Base-by-base conservation (phyloP, 2,888 invertebrate genomes). In the Imbricaverruca yamaguchii region DNA sequence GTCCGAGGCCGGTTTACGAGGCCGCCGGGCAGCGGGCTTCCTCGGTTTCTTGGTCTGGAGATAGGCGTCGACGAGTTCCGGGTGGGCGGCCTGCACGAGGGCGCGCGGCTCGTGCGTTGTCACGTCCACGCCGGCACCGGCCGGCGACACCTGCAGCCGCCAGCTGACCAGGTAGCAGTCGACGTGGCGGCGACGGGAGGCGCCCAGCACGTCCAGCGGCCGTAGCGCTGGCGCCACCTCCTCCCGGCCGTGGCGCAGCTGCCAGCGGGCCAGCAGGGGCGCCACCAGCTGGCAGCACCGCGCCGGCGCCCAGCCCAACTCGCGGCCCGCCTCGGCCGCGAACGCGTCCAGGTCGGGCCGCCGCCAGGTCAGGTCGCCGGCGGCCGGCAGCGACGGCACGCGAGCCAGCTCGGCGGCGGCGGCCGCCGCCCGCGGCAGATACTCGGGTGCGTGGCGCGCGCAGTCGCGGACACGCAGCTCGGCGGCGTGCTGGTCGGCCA, bases 201-300 rank as follows among this genome's bases (percentile, higher is more conserved):
- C 18, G 8, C 74, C 18, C 53, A 53, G 18, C 39, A 74, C 53
- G 12, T 15, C 53, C 8, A 39, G 39, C 53, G 74, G 53, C 18
- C 53, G 74, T 15, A 74, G 74, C 8, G 25, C 53, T 18, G 18
- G 11, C 53, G 8, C 53, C 18, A 3, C 74, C 18, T 9, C 74
- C 12, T 18, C 7, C 1, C 15, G 12, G 25, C 69, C 69, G 39
- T 69, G 15, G 15, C 39, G 74, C 74, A 74, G 74, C 53, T 53
- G 74, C 74, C 74, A 74, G 53, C 74, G 39, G 18, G 53, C 74
- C 74, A 74, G 21, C 74, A 74, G 74, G 53, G 74, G 74, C 74
- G 53, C 53, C 39, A 53, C 53, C 74, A 74, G 39, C 74, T 74
- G 3, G 23, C 74, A 21, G 53, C 74, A 9, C 53, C 1, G 74